Conservation (phyloP, 1,140 invertebrate species). For the Nylanderia fulva region DNA sequence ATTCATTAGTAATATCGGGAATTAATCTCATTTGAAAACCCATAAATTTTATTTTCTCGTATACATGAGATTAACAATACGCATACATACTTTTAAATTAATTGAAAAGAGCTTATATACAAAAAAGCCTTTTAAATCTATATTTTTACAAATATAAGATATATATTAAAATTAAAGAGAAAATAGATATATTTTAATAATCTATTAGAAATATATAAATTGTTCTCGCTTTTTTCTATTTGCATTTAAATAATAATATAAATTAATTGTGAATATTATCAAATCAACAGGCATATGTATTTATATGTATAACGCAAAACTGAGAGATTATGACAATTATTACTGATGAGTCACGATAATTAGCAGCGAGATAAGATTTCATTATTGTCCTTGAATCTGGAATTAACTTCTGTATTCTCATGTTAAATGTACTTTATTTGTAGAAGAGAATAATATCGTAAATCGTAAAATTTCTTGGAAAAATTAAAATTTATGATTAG, state of each 20-base stretch:
- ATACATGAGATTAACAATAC: too few species aligned
- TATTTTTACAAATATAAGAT: too few species aligned
- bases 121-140: too few species aligned
- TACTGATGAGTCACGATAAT: slow-evolving; percentile 17
- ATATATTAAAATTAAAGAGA: too few species aligned
- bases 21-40: background rate
- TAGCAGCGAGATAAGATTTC: slow-evolving; percentile 26
- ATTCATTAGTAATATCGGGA: slow-evolving; percentile 1
- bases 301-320: background rate
- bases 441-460: background rate
- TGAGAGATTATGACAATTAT: slow-evolving; percentile 10
- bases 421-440: background rate
- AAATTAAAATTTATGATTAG: background rate
- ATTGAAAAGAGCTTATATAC: too few species aligned
- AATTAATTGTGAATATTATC: background rate
- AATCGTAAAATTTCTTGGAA: background rate
- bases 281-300: too few species aligned
- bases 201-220: too few species aligned
- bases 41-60: too few species aligned
- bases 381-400: background rate
- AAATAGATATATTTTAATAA: too few species aligned
- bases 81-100: too few species aligned
- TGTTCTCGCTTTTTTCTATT: background rate
- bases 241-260: background rate
- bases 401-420: background rate